phyloP scores from a whole-genome alignment of 2,888 invertebrate genomes.

The Calliopum simillimum region DNA sequence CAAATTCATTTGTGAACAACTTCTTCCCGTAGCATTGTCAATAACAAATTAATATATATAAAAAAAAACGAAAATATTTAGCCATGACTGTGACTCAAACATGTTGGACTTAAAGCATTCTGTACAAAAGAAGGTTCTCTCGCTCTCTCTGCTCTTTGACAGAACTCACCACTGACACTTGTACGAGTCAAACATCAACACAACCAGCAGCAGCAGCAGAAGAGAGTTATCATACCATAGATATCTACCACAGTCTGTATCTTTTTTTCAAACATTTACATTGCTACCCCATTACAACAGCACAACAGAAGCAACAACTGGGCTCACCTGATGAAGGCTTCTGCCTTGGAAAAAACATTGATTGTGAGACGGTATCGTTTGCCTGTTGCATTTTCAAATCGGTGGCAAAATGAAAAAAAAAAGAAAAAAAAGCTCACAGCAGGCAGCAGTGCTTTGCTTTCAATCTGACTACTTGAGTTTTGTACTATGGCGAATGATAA shows the following conservation, averaged over 20 bases:
- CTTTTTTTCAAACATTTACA: no score
- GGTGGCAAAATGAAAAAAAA: neutral
- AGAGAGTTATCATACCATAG: no score
- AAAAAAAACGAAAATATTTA: no score
- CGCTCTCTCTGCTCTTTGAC: neutral
- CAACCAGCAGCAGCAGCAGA: neutral
- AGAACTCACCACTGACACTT: neutral
- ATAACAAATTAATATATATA: no score
- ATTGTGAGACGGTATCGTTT: neutral
- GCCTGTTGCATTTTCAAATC: conserved; percentile 21
- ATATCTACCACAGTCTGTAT: no score
- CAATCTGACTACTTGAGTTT: neutral
- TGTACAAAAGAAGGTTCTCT: neutral
- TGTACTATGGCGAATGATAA: neutral
- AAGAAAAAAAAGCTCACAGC: neutral
- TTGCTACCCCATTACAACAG: no score
- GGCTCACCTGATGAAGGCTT: neutral
- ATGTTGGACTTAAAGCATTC: neutral
- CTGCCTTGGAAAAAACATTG: neutral
- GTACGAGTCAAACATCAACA: conserved; percentile 1
- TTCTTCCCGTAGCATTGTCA: no score
- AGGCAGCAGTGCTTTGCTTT: neutral
- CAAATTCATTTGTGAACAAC: no score
- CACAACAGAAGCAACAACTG: neutral
- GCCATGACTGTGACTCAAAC: neutral